A percentile compares a stretch with the other conserved stretches of the same genome.
Evolutionary conservation across 23 tunicate genomes (phyloP).

Genomic region (Phallusia fumigata): DNA sequence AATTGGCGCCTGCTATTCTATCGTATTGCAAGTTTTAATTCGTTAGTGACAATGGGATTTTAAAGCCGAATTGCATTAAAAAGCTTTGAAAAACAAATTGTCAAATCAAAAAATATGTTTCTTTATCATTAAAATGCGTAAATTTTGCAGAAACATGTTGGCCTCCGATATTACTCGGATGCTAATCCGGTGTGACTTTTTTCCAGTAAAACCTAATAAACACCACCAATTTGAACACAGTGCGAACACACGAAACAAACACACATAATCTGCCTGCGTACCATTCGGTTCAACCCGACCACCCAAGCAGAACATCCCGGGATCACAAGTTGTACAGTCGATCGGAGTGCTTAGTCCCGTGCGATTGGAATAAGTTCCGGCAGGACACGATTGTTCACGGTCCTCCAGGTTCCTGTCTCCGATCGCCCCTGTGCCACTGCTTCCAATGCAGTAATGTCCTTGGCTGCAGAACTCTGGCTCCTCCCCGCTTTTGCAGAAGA

Average conservation of each 20-base stretch:
- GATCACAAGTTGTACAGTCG: constrained; percentile 68
- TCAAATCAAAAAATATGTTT: too few relatives aligned
- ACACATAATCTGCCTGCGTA: not conserved
- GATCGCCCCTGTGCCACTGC: constrained; percentile 21
- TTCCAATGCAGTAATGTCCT: constrained; percentile 77
- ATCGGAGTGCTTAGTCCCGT: constrained; percentile 47
- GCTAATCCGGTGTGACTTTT: too few relatives aligned
- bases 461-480: constrained; percentile 56
- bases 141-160: too few relatives aligned
- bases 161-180: too few relatives aligned
- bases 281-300: constrained; percentile 57
- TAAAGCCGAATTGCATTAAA: too few relatives aligned
- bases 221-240: not conserved
- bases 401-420: constrained; percentile 31
- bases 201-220: not conserved
- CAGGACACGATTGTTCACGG: constrained; percentile 47
- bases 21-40: too few relatives aligned
- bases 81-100: not conserved
- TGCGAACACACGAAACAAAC: too few relatives aligned
- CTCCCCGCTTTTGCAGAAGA: constrained; percentile 40
- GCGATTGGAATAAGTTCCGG: constrained; percentile 77
- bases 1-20: too few relatives aligned
- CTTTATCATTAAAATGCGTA: too few relatives aligned
- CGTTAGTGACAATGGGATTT: too few relatives aligned
- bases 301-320: constrained; percentile 69